Evolutionary conservation across 2,113 vertebrate species (phyloP).

Genomic region (Callithrix jacchus): DNA sequence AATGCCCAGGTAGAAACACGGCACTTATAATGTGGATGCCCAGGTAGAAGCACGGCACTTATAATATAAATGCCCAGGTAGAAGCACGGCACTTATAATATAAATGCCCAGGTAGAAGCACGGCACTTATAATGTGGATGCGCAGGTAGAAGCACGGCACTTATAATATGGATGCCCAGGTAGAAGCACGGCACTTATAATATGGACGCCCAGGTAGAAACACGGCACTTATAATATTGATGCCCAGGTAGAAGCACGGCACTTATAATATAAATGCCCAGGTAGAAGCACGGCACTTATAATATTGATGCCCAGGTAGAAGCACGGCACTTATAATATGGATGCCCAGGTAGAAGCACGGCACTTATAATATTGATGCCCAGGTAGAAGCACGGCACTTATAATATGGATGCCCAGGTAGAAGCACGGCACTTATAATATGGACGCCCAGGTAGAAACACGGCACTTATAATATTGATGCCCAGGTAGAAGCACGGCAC

Average conservation of each 20-base stretch:
- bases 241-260: rapidly evolving
- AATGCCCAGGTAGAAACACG: too few relatives aligned
- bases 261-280: rapidly evolving
- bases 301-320: rapidly evolving
- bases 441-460: rapidly evolving
- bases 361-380: rapidly evolving
- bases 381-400: rapidly evolving
- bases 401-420: rapidly evolving
- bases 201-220: rapidly evolving
- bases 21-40: rapidly evolving
- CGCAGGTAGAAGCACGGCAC: rapidly evolving
- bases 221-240: rapidly evolving
- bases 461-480: rapidly evolving
- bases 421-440: background rate
- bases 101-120: rapidly evolving
- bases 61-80: rapidly evolving
- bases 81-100: background rate
- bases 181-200: background rate
- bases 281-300: rapidly evolving
- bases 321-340: rapidly evolving
- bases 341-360: too few relatives aligned
- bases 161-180: rapidly evolving
- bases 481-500: too few relatives aligned
- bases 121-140: rapidly evolving
- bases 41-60: rapidly evolving